Conservation (phyloP, 2,888 invertebrate species). For the Carpatolechia fugitivella region DNA sequence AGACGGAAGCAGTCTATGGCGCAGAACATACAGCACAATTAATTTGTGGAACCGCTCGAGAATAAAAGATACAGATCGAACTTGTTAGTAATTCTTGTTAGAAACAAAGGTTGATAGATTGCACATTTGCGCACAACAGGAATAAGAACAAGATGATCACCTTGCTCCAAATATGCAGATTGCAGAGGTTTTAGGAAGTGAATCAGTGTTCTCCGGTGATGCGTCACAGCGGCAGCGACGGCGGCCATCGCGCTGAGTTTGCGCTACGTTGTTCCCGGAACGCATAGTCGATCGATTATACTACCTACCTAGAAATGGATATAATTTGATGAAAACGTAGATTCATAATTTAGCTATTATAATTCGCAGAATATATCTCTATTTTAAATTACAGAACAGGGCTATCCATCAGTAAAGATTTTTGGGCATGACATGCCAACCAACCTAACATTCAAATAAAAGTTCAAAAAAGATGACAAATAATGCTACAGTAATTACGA, state of each 20-base stretch:
- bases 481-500: no score
- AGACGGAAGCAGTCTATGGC: slow-evolving; percentile 4
- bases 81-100: neutral
- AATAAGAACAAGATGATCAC: slow-evolving; percentile 13
- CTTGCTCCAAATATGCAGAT: slow-evolving; percentile 35
- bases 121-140: no score
- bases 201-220: slow-evolving; percentile 19
- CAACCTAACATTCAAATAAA: no score
- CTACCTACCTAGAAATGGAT: neutral
- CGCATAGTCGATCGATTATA: neutral
- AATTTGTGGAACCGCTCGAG: neutral
- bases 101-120: neutral
- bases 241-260: neutral
- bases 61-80: neutral
- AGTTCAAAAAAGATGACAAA: no score
- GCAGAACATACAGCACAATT: neutral
- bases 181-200: slow-evolving; percentile 39
- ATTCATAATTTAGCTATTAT: neutral
- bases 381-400: neutral
- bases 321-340: neutral
- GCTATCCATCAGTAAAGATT: neutral
- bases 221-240: slow-evolving; percentile 6
- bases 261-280: slow-evolving; percentile 12
- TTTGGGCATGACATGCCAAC: no score
- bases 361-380: neutral